Base-by-base conservation (phyloP, 2,888 invertebrate species). In the Clostera curtula region DNA sequence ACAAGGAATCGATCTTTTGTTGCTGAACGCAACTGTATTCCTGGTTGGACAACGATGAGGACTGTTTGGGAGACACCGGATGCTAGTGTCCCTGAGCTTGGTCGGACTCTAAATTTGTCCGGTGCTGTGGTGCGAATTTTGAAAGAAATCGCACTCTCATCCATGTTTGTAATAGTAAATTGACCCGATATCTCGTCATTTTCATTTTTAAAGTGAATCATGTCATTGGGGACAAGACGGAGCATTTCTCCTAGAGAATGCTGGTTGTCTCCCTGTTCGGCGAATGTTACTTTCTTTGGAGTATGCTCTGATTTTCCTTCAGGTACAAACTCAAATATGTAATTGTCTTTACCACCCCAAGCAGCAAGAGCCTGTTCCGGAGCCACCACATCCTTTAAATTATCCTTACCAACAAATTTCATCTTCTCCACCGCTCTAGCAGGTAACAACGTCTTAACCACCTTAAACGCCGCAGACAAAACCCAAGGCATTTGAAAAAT, bases 401-500 rank as follows among this genome's bases (percentile, higher is more conserved):
- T 88, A 34, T 89, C 89, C 62, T 92, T 93, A 28, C 87, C 88
- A 0, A 94, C 87, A 75, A 95, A 93, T 67, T 93, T 95, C 65
- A 97, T 92, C 71, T 91, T 90, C 56, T 94, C 92, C 10, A 95
- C 91, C 6, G 95, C 96, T 68, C 93, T 93, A 1, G 94, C 90
- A 2, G 96, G 96, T 27, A 98, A 67, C 82, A 96, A 87, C 0
- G 90, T 85, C 71, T 96, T 97, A 5, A 97, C 92, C 20, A 97
- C 87, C 76, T 93, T 96, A 74, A 97, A 97, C 1, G 94, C 94
- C 40, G 97, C 95, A 55, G 91, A 95, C 34, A 97, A 72, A 1
- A 97, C 89, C 97, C 97, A 97, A 0, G 97, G 95, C 93, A 97
- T 93, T 64, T 97, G 96, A 65, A 87, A 95, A 27, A 97, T 91